Evolutionary conservation across 2,797 vertebrate genomes (phyloP), one percentile per base, ranked within the genome.

Genomic region (Coilia nasus): DNA sequence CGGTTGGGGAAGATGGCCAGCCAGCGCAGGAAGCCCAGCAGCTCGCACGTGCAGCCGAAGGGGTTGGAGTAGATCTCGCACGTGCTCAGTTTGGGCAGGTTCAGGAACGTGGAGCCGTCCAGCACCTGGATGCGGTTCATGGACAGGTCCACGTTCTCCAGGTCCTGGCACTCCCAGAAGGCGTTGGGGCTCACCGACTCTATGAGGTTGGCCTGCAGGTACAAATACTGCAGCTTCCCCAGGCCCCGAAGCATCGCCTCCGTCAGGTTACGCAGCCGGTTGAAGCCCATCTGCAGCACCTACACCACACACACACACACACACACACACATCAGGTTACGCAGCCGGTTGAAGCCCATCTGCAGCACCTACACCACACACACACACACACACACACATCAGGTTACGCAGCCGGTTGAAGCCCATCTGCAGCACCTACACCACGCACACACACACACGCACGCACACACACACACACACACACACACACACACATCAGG

Each of bases 1-100:
- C 97, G 95, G 86, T 99, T 99, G 91, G 97, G 96, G 90, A 99
- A 99, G 80, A 93, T 91, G 0, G 96, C 95, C 87, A 99, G 95
- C 98, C 98, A 99, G 88, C 96, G 96, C 83, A 99, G 96, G 94
- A 99, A 99, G 84, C 96, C 96, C 2, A 99, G 94, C 14, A 99
- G 95, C 94, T 99, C 97, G 0, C 98, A 99, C 46, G 98, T 99
- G 91, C 98, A 99, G 91, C 97, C 97, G 95, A 99, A 99, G 0
- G 98, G 98, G 93, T 99, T 99, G 87, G 97, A 97, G 94, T 99
- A 99, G 44, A 99, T 96, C 91, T 99, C 98, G 44, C 98, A 99
- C 21, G 98, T 98, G 0, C 97, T 97, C 64, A 99, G 95, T 88
- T 96, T 97, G 21, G 92, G 91, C 85, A 99, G 96, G 83, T 97